Base-by-base conservation (phyloP, 1,140 invertebrate genomes). In the Drosophila ironensis region DNA sequence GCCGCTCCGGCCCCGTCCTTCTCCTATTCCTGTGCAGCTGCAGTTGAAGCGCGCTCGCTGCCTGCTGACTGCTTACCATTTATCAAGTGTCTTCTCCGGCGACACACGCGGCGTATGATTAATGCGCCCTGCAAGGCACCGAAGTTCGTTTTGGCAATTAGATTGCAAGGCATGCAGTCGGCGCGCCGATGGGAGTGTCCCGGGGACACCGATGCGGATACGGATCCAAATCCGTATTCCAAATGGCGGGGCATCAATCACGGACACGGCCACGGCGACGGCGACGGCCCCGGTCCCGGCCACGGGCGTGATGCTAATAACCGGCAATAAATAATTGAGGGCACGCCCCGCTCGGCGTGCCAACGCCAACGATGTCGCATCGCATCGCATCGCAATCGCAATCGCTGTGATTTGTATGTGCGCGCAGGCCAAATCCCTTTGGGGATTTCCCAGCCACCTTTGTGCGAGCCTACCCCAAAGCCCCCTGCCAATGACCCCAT, bases 81-180 rank as follows among this genome's bases (percentile, higher is more conserved):
- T 73, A 73, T 78, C 68, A 78, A 50, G 33, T 57, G 57, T 40
- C 66, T 35, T 11, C 9, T 27, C 16, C 16, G 48, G 35, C 40
- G 63, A 60, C 76, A 63, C 52, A 61, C 67, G 52, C 56, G 35
- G 50, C 67, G 60, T 67, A 72, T 76, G 56, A 75, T 75, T 78
- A 78, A 78, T 78, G 69, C 30, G 28, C 33, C 12, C 3, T 20
- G 25, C 12, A 53, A 35, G 17, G 16, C 19, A 19, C 7, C 3
- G 6, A 5, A 33, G 7, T 60, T 61, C 40, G 38, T 46, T 61
- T 61, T 16, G 28, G 57, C 57, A 61, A 61, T 61, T 61, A 46
- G 28, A 59, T 59, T 27, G 53, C 38, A 59, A 42, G 20, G 19
- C 37, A 6, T 14, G 35, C 27, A 22, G 14, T 8, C 11, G 6